phyloP scores from a whole-genome alignment of 2,888 invertebrate genomes.

The Theretra japonica region DNA sequence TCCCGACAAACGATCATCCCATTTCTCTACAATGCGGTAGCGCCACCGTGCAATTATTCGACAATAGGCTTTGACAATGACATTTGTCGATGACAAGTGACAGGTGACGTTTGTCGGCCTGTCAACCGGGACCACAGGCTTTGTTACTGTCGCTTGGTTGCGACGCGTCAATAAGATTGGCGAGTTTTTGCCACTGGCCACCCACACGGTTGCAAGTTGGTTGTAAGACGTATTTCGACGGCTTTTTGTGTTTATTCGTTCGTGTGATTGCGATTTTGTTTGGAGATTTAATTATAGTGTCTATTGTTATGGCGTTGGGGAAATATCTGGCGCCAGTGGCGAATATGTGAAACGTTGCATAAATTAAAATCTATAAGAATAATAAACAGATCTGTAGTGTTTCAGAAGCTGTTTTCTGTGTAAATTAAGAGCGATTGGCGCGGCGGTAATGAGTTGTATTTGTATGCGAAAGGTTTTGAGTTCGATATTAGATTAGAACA shows the following conservation, averaged over 20 bases:
- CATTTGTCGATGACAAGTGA: slow-evolving; percentile 10
- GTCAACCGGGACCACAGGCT: slow-evolving; percentile 58
- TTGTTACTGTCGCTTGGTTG: slow-evolving; percentile 56
- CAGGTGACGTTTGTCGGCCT: slow-evolving; percentile 21
- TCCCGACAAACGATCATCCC: slow-evolving; percentile 57
- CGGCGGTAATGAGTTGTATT: no score
- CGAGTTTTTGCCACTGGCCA: slow-evolving; percentile 38
- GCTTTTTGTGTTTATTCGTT: slow-evolving; percentile 28
- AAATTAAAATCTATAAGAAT: slow-evolving; percentile 6
- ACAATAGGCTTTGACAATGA: slow-evolving; percentile 54
- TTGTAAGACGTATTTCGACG: slow-evolving; percentile 17
- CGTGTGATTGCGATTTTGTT: slow-evolving; percentile 28
- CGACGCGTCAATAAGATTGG: slow-evolving; percentile 38
- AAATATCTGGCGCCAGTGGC: slow-evolving; percentile 16
- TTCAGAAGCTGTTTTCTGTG: not conserved
- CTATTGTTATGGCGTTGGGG: not conserved
- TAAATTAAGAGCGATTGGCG: no score
- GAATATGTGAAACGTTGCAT: not conserved
- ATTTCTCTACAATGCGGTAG: slow-evolving; percentile 70
- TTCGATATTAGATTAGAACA: no score
- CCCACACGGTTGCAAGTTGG: slow-evolving; percentile 39
- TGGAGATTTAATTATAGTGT: slow-evolving; percentile 18
- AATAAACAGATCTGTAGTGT: not conserved
- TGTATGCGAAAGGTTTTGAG: no score
- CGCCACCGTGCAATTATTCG: slow-evolving; percentile 71